Evolutionary conservation across 1,140 invertebrate species (phyloP).

Genomic region (Drosophila ercepeae): DNA sequence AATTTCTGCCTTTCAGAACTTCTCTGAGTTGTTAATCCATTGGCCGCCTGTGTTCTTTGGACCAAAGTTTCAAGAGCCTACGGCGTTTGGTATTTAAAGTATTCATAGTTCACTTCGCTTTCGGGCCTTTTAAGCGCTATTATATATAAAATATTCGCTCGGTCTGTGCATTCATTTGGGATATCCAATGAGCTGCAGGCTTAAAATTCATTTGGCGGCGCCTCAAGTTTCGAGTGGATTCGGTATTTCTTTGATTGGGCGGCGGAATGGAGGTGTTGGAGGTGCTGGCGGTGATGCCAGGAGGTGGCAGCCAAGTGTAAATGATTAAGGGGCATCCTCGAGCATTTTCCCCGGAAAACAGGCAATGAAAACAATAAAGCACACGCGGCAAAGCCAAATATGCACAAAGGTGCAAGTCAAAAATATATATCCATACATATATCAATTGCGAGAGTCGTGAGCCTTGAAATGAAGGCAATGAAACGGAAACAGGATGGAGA

Average conservation of each 20-base stretch:
- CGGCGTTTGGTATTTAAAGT: conserved; percentile 19
- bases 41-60: too few relatives aligned
- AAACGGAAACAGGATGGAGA: conserved; percentile 52
- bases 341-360: conserved; percentile 3
- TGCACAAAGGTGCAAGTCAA: conserved; percentile 39
- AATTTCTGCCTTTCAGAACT: background rate
- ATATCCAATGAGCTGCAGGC: conserved; percentile 44
- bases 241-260: conserved; percentile 13
- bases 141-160: background rate
- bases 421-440: conserved; percentile 10
- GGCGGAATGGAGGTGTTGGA: background rate
- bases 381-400: conserved; percentile 12
- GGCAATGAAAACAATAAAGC: conserved; percentile 26
- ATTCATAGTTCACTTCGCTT: background rate
- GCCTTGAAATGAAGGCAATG: conserved; percentile 29
- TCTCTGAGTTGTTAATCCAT: background rate
- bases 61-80: conserved; percentile 1
- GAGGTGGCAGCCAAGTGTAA: conserved; percentile 56
- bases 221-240: conserved; percentile 56
- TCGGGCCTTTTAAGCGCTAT: background rate
- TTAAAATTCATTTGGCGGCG: conserved; percentile 58
- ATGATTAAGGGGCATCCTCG: conserved; percentile 51
- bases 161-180: conserved; percentile 2
- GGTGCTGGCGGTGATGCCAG: too few relatives aligned
- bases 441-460: conserved; percentile 9